These are phyloP conservation scores for Mus musculus DNA, from an alignment of 2,113 vertebrate genomes.

Conservation along the genomic window DNA sequence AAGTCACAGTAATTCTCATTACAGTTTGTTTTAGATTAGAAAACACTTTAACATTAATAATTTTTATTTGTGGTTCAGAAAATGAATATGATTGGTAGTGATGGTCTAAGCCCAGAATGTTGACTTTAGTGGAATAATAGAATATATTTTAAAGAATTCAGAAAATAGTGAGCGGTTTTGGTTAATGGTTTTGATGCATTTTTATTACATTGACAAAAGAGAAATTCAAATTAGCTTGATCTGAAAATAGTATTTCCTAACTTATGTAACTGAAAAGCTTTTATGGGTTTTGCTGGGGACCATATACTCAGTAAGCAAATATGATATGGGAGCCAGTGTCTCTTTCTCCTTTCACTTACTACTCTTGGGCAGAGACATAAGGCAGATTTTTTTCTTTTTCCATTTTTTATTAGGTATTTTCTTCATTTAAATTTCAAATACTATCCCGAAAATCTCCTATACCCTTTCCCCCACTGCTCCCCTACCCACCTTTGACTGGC, in stretches of 20 bases:
- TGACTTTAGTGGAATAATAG: conserved; percentile 21
- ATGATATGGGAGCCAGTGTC: background rate
- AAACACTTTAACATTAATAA: background rate
- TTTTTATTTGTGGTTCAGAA: conserved; percentile 20
- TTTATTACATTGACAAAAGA: conserved; percentile 55
- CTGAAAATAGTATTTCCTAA: conserved; percentile 2
- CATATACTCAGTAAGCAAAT: background rate
- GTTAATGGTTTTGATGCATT: background rate
- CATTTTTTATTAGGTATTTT: too few species aligned
- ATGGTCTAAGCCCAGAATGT: conserved; percentile 20
- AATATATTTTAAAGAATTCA: conserved; percentile 53
- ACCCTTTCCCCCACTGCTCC: too few species aligned
- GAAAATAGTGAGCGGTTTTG: conserved; percentile 39
- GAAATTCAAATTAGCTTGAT: conserved; percentile 15
- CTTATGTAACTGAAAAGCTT: conserved; percentile 29
- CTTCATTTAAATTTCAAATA: too few species aligned
- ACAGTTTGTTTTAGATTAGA: conserved; percentile 35
- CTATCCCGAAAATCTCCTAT: too few species aligned
- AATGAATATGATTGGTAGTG: conserved; percentile 45
- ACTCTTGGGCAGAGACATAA: background rate
- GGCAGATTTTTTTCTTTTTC: background rate
- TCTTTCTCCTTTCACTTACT: conserved; percentile 7
- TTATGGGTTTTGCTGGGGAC: background rate
- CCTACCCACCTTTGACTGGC: background rate
- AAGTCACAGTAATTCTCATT: background rate